Evolutionary conservation across 2,888 invertebrate genomes (phyloP).

Genomic region (Andrena camellia): DNA sequence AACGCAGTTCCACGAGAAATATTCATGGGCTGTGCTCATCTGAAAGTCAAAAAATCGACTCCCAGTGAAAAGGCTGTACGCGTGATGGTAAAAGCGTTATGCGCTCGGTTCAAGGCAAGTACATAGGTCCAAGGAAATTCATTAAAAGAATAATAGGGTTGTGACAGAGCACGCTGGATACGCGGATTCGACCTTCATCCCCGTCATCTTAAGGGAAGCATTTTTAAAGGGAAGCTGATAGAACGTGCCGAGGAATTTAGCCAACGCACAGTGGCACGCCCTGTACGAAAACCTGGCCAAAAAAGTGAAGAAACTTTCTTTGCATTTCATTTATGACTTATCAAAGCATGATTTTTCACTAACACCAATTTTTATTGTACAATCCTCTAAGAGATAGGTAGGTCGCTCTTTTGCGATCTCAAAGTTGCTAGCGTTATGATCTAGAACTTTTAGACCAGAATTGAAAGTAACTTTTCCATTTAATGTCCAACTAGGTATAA

Average conservation of each 20-base stretch:
- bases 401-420: too few species aligned
- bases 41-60: constrained; percentile 58
- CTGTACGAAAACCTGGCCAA: too few species aligned
- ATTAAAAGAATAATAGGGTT: constrained; percentile 48
- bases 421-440: too few species aligned
- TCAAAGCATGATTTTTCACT: too few species aligned
- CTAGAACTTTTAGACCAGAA: too few species aligned
- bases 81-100: constrained; percentile 36
- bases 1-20: constrained; percentile 47
- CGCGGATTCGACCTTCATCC: constrained; percentile 2
- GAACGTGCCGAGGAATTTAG: constrained; percentile 56
- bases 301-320: too few species aligned
- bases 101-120: constrained; percentile 14
- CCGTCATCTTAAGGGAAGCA: constrained; percentile 31
- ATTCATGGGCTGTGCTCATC: constrained; percentile 56
- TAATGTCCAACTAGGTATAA: too few species aligned
- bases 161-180: constrained; percentile 20
- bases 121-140: constrained; percentile 31
- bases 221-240: constrained; percentile 47
- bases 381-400: too few species aligned
- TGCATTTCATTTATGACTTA: too few species aligned
- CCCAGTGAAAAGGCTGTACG: constrained; percentile 27
- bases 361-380: too few species aligned
- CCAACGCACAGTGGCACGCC: neutral
- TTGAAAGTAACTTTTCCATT: too few species aligned